Conservation (phyloP, 2,113 vertebrate species). For the Alectura lathami region DNA sequence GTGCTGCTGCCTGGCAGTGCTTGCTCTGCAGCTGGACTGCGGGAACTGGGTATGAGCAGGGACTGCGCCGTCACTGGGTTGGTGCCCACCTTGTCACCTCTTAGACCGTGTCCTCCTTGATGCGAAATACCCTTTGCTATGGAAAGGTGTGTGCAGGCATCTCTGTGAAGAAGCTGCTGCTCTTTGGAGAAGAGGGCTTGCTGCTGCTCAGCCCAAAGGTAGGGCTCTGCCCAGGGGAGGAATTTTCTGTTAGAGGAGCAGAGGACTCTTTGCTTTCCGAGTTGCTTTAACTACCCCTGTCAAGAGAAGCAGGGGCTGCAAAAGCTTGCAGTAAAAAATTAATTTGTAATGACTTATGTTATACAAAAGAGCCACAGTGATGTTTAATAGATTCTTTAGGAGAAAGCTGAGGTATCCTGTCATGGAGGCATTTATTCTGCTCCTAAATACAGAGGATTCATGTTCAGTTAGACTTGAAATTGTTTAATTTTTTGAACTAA, state of each 20-base stretch:
- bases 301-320: background rate
- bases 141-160: background rate
- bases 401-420: background rate
- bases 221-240: background rate
- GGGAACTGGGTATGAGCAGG: background rate
- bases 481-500: background rate
- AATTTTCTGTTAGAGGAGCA: background rate
- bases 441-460: background rate
- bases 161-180: background rate
- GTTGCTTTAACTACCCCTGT: background rate
- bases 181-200: background rate
- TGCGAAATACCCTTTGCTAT: background rate
- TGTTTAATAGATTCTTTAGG: background rate
- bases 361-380: background rate
- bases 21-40: rapidly evolving
- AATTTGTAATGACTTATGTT: background rate
- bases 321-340: background rate
- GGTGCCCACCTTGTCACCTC: too few relatives aligned
- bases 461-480: background rate
- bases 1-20: background rate
- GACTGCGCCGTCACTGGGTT: too few relatives aligned
- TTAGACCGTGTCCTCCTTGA: background rate
- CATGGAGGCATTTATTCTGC: rapidly evolving
- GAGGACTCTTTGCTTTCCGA: background rate
- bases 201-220: background rate